These are phyloP conservation scores for Montipora capricornis DNA, from an alignment of 64 coral and sea anemone species.

Conservation along the genomic window DNA sequence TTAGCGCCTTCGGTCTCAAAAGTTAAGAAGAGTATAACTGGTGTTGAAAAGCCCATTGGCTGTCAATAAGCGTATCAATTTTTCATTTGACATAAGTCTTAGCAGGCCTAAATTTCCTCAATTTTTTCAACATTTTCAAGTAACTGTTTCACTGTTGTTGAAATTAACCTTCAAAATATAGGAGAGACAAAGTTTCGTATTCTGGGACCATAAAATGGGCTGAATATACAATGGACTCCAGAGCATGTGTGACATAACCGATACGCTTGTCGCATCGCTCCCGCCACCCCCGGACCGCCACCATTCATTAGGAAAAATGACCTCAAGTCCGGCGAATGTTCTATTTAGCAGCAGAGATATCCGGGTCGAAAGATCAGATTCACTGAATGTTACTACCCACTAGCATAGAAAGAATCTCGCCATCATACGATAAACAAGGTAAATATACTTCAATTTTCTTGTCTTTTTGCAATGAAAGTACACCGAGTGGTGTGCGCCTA, in stretches of 20 bases:
- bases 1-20: no score
- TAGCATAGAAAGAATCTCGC: not conserved
- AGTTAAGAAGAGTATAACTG: not conserved
- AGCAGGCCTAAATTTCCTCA: not conserved
- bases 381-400: not conserved
- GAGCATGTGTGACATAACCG: not conserved
- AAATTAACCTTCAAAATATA: not conserved
- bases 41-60: conserved; percentile 16
- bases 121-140: not conserved
- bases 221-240: not conserved
- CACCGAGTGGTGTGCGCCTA: not conserved
- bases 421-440: conserved; percentile 1
- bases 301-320: conserved; percentile 31
- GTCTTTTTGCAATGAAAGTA: not conserved
- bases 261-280: not conserved
- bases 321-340: conserved; percentile 34
- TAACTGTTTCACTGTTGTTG: not conserved
- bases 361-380: not conserved
- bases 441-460: not conserved
- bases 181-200: not conserved
- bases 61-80: not conserved
- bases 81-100: not conserved
- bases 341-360: not conserved
- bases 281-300: not conserved
- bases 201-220: not conserved